phyloP scores from a whole-genome alignment of 2,113 vertebrate species.

The Tricholaema leucomelas region DNA sequence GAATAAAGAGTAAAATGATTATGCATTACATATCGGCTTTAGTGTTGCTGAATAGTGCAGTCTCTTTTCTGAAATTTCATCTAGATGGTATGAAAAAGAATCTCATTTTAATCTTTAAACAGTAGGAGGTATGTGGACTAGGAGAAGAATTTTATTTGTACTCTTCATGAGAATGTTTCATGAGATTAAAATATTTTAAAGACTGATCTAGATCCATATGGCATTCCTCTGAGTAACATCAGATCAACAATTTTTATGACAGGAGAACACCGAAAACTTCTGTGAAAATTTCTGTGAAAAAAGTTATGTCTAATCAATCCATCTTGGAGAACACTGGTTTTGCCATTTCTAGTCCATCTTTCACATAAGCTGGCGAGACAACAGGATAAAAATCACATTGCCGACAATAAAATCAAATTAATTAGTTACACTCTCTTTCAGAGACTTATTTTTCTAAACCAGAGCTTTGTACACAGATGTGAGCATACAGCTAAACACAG shows the following conservation, averaged over 20 bases:
- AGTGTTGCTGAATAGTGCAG: not conserved
- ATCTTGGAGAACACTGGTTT: not conserved
- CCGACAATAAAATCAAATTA: not conserved
- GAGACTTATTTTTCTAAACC: not conserved
- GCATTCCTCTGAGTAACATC: not conserved
- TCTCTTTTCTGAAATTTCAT: constrained; percentile 6
- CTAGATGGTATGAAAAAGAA: not conserved
- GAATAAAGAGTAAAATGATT: not conserved
- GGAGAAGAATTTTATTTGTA: constrained; percentile 8
- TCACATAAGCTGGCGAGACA: not conserved
- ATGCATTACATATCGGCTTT: not conserved
- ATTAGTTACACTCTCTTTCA: not conserved
- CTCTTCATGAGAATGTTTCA: not conserved
- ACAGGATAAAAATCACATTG: not conserved
- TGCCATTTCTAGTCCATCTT: not conserved
- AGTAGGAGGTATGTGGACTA: not conserved
- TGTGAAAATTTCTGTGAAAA: not conserved
- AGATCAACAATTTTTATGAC: not conserved
- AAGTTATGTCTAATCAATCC: not conserved
- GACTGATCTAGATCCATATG: not conserved
- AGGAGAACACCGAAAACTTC: too few relatives aligned
- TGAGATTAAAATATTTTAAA: not conserved
- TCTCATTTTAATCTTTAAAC: not conserved
- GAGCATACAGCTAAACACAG: not conserved
- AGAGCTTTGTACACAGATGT: not conserved